Evolutionary conservation across 2,113 vertebrate species (phyloP).

Genomic region (Vimba vimba): DNA sequence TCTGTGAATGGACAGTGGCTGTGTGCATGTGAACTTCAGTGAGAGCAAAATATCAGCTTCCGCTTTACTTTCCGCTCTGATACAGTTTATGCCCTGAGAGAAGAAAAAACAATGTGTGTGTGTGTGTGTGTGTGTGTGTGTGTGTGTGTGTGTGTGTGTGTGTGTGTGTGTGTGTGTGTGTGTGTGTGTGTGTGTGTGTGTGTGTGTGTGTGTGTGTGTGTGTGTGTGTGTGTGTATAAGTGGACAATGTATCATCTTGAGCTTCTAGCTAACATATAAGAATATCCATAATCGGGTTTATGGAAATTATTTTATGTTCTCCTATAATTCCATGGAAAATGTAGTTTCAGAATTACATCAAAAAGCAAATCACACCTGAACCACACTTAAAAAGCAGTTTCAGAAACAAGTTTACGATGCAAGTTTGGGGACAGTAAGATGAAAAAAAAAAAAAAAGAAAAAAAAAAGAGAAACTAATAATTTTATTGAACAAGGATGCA

Average conservation of each 20-base stretch:
- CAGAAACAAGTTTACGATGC: not conserved
- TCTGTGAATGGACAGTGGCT: slow-evolving; percentile 54
- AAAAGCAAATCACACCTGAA: too few species aligned
- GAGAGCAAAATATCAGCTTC: slow-evolving; percentile 56
- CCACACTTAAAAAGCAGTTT: too few species aligned
- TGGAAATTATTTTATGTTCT: not conserved
- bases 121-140: slow-evolving; percentile 25
- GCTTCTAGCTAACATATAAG: not conserved
- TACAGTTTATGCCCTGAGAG: slow-evolving; percentile 64
- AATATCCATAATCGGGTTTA: not conserved
- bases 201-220: slow-evolving; percentile 7
- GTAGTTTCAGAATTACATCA: too few species aligned
- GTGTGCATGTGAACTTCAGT: slow-evolving; percentile 32
- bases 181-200: slow-evolving; percentile 24
- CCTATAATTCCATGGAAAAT: not conserved
- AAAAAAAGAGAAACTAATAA: not conserved
- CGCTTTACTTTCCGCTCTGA: slow-evolving; percentile 68
- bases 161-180: slow-evolving; percentile 21
- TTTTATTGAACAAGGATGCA: not conserved
- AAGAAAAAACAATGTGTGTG: slow-evolving; percentile 12
- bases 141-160: not conserved
- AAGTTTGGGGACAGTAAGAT: not conserved
- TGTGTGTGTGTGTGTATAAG: slow-evolving; percentile 35
- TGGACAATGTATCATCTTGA: slow-evolving; percentile 8
- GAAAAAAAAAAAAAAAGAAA: too few species aligned